Base-by-base conservation (phyloP, 2,797 vertebrate species). In the Luscinia megarhynchos region DNA sequence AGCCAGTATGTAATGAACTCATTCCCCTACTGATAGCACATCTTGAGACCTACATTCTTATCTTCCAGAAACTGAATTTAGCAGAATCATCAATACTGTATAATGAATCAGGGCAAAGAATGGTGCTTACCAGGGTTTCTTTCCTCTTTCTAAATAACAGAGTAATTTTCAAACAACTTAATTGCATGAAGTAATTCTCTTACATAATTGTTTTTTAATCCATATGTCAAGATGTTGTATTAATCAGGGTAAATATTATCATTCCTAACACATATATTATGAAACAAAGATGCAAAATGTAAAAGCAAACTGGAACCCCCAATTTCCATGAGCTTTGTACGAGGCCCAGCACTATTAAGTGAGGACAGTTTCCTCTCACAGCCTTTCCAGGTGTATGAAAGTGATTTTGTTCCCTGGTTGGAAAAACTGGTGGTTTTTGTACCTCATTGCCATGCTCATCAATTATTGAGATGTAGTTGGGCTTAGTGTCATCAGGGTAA, bases 401-500 rank as follows among this genome's bases (percentile, higher is more conserved):
- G 26, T 36, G 20, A 77, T 76, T 81, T 78, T 81, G 22, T 68
- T 68, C 29, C 16, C 40, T 63, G 10, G 5, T 29, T 83, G 54
- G 22, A 81, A 87, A 93, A 87, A 12, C 2, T 26, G 17, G 1
- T 53, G 13, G 64, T n/a, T 81, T 77, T 70, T 67, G 77, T 98
- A 99, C 99, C 99, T 99, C 98, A 32, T 90, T 97, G 83, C 98
- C 98, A 26, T 84, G 83, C 30, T 97, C 95, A 96, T 99, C 98
- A 45, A 98, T 96, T 89, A 99, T 94, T 27, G 99, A 98, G 96
- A 99, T 98, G 96, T 99, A 99, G 96, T 99, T 99, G 11, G 99
- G 99, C 61, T 97, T 97, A 16, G 97, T 97, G 87, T 97, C 91
- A 97, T 99, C 99, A n/a, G 99, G 99, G 48, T 99, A 99, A n/a